Evolutionary conservation across 2,888 invertebrate genomes (phyloP), one percentile per base, ranked within the genome.

Genomic region (Troilus luridus): DNA sequence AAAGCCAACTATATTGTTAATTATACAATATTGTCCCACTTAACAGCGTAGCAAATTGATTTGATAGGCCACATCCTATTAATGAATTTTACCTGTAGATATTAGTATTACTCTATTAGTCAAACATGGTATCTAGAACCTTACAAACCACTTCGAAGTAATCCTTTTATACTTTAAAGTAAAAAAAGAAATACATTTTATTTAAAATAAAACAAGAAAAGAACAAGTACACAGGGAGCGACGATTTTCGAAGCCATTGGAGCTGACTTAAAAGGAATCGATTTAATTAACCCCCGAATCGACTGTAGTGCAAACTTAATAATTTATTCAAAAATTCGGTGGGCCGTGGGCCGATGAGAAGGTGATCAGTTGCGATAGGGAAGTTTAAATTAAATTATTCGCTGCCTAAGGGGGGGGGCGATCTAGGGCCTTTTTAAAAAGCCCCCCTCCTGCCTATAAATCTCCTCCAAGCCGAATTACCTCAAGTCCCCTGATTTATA

Each of bases 311-410:
- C 56, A 54, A 85, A 85, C 85, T 54, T 12, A 12, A 41, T 85
- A 85, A 85, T 85, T 85, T 54, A 85, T 85, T 85, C 85, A 85
- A 85, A 85, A 54, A 85, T 85, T 85, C 56, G 56, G 56, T n/a
- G 56, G 56, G 56, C 58, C 85, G n/a, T 85, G 56, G n/a, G n/a
- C 56, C 56, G 85, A 85, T 58, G 85, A 85, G 85, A 56, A 85
- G 85, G 85, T 85, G 85, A 85, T 58, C 85, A 56, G 56, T 85
- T 85, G 56, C 85, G 56, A 85, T 85, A 85, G 85, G 85, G n/a
- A 85, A 85, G 85, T 85, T 85, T 85, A 85, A 85, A 85, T 85
- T 85, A 85, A 85, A 85, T 85, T 85, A 85, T 85, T 85, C 85
- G 56, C 85, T 56, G 56, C 56, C 56, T 56, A 58, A 41, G 41